Evolutionary conservation across 2,113 vertebrate genomes (phyloP).

Genomic region (Mobula hypostoma): DNA sequence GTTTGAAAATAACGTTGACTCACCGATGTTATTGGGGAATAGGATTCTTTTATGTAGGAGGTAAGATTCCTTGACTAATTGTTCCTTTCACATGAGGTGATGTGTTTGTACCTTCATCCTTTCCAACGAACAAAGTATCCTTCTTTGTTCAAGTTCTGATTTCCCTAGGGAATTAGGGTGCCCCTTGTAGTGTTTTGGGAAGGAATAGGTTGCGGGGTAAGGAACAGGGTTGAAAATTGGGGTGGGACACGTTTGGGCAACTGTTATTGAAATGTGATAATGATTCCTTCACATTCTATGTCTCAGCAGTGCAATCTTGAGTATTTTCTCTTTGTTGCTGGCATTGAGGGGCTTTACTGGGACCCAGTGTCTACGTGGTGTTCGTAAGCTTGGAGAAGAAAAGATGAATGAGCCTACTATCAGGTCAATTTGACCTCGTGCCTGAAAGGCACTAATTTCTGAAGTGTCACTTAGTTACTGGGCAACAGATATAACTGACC

Average conservation of each 20-base stretch:
- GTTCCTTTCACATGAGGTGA: neutral
- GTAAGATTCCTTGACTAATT: neutral
- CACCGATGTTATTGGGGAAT: neutral
- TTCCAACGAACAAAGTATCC: neutral
- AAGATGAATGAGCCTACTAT: neutral
- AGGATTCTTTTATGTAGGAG: neutral
- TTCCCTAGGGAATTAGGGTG: neutral
- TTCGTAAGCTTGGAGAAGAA: neutral
- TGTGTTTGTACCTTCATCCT: neutral
- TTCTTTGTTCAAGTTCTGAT: neutral
- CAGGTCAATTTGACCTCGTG: neutral
- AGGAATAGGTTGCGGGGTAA: too few species aligned
- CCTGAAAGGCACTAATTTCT: neutral
- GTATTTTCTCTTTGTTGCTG: neutral
- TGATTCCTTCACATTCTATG: neutral
- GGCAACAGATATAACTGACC: neutral
- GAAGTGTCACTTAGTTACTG: neutral
- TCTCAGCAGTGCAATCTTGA: neutral
- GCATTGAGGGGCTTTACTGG: neutral
- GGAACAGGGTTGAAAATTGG: neutral
- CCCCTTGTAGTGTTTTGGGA: neutral
- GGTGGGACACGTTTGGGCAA: neutral
- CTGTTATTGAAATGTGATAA: neutral
- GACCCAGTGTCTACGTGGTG: too few species aligned
- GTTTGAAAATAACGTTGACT: neutral